Evolutionary conservation across 2,797 vertebrate genomes (phyloP).

Genomic region (Eleutherodactylus coqui): DNA sequence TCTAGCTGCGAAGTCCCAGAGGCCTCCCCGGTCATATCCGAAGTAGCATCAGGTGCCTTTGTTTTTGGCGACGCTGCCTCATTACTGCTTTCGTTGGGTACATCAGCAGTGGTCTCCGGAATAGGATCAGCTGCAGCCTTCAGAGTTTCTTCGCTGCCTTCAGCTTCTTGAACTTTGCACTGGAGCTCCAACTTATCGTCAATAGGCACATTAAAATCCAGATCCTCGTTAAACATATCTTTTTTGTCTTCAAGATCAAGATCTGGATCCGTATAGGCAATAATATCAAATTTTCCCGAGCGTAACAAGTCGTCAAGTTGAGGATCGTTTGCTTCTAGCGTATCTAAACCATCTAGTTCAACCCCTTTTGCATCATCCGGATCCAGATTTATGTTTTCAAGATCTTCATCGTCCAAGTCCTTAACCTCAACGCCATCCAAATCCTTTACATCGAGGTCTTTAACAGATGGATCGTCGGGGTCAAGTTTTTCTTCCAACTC

Average conservation of each 20-base stretch:
- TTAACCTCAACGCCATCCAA: constrained; percentile 97
- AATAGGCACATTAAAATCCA: constrained; percentile 93
- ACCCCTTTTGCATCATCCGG: constrained; percentile 92
- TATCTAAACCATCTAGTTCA: constrained; percentile 86
- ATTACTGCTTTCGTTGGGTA: constrained; percentile 74
- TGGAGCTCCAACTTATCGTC: constrained; percentile 85
- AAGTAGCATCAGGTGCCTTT: constrained; percentile 77
- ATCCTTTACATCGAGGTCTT: constrained; percentile 88
- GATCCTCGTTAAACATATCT: constrained; percentile 93
- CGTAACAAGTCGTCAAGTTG: constrained; percentile 95
- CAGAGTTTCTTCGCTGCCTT: constrained; percentile 67
- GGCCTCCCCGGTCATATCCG: constrained; percentile 68
- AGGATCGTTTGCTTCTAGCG: constrained; percentile 93
- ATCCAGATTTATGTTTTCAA: constrained; percentile 96
- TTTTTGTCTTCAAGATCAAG: constrained; percentile 94
- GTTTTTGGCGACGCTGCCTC: constrained; percentile 75
- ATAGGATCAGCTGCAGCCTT: constrained; percentile 61
- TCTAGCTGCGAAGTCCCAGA: constrained; percentile 72
- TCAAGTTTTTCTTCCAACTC: constrained; percentile 91
- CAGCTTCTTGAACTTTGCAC: constrained; percentile 76
- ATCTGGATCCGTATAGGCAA: constrained; percentile 97
- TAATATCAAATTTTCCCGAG: constrained; percentile 97
- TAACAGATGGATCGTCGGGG: constrained; percentile 90
- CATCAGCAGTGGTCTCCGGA: constrained; percentile 69
- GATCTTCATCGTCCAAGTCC: constrained; percentile 95